A percentile compares a stretch with the other conserved stretches of the same genome.
These are phyloP conservation scores for Drosophila suzukii DNA, from an alignment of 1,140 invertebrate species.

Conservation along the genomic window DNA sequence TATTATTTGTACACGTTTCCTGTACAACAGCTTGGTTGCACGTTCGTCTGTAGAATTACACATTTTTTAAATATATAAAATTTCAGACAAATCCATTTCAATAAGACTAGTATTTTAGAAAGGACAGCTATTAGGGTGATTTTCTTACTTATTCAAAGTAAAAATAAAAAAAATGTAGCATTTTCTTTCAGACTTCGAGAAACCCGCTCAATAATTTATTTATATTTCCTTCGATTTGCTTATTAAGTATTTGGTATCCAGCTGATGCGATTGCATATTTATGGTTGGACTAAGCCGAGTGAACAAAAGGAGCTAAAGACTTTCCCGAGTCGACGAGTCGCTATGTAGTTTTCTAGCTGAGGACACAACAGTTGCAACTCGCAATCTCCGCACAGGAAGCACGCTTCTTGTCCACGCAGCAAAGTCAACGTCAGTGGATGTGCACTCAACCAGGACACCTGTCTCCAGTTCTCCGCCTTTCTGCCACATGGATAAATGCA, in stretches of 20 bases:
- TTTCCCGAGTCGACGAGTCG: not conserved
- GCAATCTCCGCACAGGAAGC: conserved; percentile 8
- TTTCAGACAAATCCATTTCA: too few relatives aligned
- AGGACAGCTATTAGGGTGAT: too few relatives aligned
- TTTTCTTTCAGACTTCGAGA: too few relatives aligned
- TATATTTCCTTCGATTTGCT: not conserved
- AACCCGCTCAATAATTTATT: not conserved
- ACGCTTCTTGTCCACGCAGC: conserved; percentile 12
- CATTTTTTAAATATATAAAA: not conserved
- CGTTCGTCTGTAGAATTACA: not conserved
- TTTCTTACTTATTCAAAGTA: too few relatives aligned
- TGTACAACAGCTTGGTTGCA: too few relatives aligned
- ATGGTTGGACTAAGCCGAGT: not conserved
- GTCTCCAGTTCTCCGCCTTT: conserved; percentile 9
- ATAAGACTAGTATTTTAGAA: too few relatives aligned
- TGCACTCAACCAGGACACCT: conserved; percentile 10
- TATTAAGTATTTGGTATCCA: not conserved
- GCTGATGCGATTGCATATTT: conserved; percentile 1
- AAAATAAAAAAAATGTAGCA: too few relatives aligned
- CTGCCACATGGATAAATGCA: conserved; percentile 5
- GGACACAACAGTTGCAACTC: conserved; percentile 3
- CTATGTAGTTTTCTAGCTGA: conserved; percentile 7
- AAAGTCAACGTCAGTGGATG: conserved; percentile 7
- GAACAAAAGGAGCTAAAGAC: not conserved
- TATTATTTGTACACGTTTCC: too few relatives aligned